These are phyloP conservation scores for Athrips mouffetella DNA, from an alignment of 2,888 invertebrate species.

Conservation along the genomic window DNA sequence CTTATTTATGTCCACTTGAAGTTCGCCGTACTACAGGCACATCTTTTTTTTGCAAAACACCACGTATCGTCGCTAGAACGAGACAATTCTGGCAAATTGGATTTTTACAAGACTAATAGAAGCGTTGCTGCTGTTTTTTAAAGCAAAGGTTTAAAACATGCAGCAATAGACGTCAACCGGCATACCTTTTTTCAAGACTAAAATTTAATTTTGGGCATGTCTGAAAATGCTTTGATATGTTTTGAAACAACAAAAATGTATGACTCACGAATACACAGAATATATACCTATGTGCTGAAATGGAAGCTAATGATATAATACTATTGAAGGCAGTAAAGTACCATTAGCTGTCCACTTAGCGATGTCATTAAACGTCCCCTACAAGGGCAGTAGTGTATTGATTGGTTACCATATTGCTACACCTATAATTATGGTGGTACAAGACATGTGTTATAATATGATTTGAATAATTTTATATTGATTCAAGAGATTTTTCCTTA, in stretches of 20 bases:
- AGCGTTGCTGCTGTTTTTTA: constrained; percentile 16
- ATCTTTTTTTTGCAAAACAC: constrained; percentile 46
- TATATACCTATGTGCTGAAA: not conserved
- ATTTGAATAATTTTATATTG: too few species aligned
- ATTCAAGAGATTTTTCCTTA: too few species aligned
- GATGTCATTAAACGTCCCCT: constrained; percentile 3
- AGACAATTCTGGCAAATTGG: constrained; percentile 45
- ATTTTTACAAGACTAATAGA: constrained; percentile 26
- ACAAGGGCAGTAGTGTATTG: not conserved
- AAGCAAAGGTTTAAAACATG: not conserved
- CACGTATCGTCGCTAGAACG: constrained; percentile 28
- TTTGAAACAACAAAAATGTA: not conserved
- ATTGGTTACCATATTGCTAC: too few species aligned
- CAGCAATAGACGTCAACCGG: not conserved
- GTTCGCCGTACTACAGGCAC: constrained; percentile 63
- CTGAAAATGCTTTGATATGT: not conserved
- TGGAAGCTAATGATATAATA: not conserved
- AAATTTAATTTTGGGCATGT: not conserved
- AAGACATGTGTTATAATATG: too few species aligned
- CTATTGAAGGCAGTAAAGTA: not conserved
- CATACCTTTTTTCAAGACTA: not conserved
- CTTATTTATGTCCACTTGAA: constrained; percentile 77
- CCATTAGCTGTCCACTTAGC: constrained; percentile 5
- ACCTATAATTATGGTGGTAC: too few species aligned
- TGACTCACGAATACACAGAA: not conserved